Evolutionary conservation across 2,113 vertebrate species (phyloP).

Genomic region (Hypanus sabinus): DNA sequence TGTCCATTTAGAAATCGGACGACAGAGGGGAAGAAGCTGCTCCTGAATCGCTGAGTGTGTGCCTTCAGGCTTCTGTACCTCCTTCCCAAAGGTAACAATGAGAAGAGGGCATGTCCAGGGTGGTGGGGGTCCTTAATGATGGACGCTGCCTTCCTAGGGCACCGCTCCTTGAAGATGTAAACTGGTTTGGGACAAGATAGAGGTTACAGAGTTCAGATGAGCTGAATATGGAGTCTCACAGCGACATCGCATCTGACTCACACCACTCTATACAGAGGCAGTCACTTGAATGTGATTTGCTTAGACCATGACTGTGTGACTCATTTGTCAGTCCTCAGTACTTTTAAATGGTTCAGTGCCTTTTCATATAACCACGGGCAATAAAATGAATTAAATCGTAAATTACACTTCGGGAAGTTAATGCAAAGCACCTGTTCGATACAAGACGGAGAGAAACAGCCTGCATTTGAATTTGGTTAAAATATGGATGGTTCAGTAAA

Average conservation of each 20-base stretch:
- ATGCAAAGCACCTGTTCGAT: not conserved
- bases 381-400: slow-evolving; percentile 5
- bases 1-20: too few species aligned
- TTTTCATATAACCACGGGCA: not conserved
- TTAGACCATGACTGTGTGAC: not conserved
- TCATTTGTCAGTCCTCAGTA: not conserved
- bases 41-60: too few species aligned
- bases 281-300: not conserved
- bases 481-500: not conserved
- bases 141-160: too few species aligned
- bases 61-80: too few species aligned
- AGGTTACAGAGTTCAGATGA: not conserved
- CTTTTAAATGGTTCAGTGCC: not conserved
- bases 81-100: too few species aligned
- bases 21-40: too few species aligned
- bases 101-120: too few species aligned
- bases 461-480: not conserved
- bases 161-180: not conserved
- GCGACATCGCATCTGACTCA: not conserved
- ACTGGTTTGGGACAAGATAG: not conserved
- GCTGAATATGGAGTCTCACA: not conserved
- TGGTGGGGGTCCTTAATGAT: too few species aligned
- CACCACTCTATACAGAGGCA: not conserved
- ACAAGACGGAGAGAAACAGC: not conserved
- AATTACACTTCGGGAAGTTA: slow-evolving; percentile 13